These are phyloP conservation scores for Microtus montanus DNA, from an alignment of 2,113 vertebrate species.

Conservation along the genomic window DNA sequence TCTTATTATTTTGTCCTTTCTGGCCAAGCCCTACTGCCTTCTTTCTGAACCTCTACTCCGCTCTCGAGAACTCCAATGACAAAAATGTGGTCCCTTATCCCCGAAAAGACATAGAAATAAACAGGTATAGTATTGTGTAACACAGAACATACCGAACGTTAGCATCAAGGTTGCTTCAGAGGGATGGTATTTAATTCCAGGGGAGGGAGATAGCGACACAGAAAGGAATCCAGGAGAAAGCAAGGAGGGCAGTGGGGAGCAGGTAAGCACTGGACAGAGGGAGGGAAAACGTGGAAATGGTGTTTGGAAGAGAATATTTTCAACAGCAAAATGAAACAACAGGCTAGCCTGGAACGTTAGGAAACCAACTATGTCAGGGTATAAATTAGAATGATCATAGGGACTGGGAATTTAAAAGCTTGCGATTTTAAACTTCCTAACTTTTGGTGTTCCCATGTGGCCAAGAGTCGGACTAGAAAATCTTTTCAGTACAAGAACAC, in stretches of 20 bases:
- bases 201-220: neutral
- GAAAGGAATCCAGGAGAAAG: neutral
- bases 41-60: neutral
- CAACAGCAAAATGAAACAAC: neutral
- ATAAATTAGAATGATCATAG: neutral
- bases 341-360: neutral
- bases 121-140: neutral
- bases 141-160: neutral
- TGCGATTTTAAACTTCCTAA: neutral
- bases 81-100: neutral
- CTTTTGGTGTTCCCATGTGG: neutral
- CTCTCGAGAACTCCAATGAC: neutral
- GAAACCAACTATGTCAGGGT: neutral
- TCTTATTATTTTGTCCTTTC: neutral
- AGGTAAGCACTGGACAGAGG: neutral
- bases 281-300: neutral
- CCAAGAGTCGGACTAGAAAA: neutral
- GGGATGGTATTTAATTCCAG: neutral
- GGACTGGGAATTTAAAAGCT: neutral
- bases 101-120: neutral
- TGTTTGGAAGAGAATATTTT: constrained; percentile 15
- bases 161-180: neutral
- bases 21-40: neutral
- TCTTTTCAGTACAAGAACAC: neutral
- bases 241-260: neutral